Base-by-base conservation (phyloP, 2,797 vertebrate genomes). In the Ciconia nigra region DNA sequence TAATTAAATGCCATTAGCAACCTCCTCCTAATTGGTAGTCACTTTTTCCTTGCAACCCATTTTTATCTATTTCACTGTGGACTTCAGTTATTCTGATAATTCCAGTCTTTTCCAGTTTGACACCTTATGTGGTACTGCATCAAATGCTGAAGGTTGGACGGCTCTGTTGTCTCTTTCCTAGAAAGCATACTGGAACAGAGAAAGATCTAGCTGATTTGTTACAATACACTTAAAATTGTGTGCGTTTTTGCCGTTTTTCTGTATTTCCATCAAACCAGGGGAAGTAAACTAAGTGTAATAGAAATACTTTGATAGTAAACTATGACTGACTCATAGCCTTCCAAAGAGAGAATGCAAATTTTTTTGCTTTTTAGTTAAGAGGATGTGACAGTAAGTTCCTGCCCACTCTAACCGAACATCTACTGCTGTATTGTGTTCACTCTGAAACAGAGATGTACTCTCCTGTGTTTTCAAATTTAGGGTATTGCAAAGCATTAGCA, bases 241-340 rank as follows among this genome's bases (percentile, higher is more conserved):
- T 20, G 13, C 0, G 0, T 7, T 93, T 84, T 66, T 58, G 6
- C 6, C 26, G 7, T 0, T 72, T 59, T 92, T 73, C 55, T 55
- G 16, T n/a, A 11, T 77, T 92, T 73, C 51, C n/a, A 18, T 83
- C 19, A 66, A 77, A 71, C 7, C 7, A 44, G 2, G 35, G 26
- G 24, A 74, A 71, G 37, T 57, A 74, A 90, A 74, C 21, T 11
- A 44, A 54, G 26, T n/a, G 52, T 39, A 39, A 39, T 39, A 22
- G 85, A 71, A 24, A n/a, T 74, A 21, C 33, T 86, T 79, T 6
- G 17, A 28, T 58, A 31, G 9, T 83, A 33, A 69, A 39, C 24
- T 65, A 4, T 22, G 33, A 61, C 62, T 74, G 37, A 67, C 29
- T 83, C 1, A 6, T 13, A 82, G 44, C 12, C 24, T 62, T 91